phyloP scores from a whole-genome alignment of 2,888 invertebrate genomes.

The Ophion ellenae region DNA sequence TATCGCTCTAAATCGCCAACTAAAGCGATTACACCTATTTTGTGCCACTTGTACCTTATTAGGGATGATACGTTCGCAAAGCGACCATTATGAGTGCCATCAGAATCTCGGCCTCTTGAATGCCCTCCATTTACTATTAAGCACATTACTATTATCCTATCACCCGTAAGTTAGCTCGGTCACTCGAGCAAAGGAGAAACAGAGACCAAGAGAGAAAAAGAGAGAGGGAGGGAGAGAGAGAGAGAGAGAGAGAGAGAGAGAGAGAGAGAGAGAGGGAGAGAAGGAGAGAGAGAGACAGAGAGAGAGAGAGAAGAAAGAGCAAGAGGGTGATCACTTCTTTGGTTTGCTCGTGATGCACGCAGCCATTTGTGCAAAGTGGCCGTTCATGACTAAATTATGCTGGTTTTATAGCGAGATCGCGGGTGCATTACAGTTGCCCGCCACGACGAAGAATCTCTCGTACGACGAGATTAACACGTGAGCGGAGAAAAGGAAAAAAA shows the following conservation, averaged over 20 bases:
- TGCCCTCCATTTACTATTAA: constrained; percentile 83
- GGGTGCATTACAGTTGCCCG: constrained; percentile 71
- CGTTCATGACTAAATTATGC: constrained; percentile 83
- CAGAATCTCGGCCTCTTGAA: constrained; percentile 83
- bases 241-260: constrained; percentile 15
- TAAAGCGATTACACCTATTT: constrained; percentile 82
- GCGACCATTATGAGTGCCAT: constrained; percentile 83
- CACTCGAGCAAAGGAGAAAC: constrained; percentile 45
- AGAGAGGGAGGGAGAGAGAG: constrained; percentile 15
- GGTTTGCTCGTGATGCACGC: constrained; percentile 78
- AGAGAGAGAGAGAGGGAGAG: background rate
- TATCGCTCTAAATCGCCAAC: constrained; percentile 69
- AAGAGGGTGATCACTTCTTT: constrained; percentile 59
- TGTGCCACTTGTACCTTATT: constrained; percentile 83
- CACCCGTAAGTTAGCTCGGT: constrained; percentile 75
- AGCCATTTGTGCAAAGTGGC: constrained; percentile 83
- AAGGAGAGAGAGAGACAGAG: background rate
- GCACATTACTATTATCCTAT: constrained; percentile 84
- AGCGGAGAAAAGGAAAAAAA: background rate
- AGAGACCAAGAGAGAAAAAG: background rate
- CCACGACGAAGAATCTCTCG: constrained; percentile 33
- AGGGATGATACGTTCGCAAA: constrained; percentile 81
- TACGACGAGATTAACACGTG: background rate
- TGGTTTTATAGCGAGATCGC: constrained; percentile 79
- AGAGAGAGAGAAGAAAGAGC: constrained; percentile 7